These are phyloP conservation scores for Gallinago media DNA, from an alignment of 2,113 vertebrate species.

Conservation along the genomic window DNA sequence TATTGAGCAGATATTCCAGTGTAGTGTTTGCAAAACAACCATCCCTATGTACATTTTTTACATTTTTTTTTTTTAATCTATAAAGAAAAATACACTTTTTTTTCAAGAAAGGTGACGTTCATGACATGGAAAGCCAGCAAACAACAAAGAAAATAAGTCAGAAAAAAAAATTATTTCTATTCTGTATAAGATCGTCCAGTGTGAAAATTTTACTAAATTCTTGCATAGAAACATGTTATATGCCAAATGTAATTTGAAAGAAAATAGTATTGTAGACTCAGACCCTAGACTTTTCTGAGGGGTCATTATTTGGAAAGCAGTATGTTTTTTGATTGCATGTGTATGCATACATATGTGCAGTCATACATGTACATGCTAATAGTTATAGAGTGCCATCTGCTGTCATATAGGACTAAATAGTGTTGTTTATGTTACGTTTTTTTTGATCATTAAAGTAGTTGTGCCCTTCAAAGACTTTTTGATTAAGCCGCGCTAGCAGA, in stretches of 20 bases:
- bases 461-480: neutral
- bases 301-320: neutral
- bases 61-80: neutral
- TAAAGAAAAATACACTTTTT: neutral
- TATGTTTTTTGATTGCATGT: neutral
- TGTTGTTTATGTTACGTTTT: neutral
- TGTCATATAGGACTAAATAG: neutral
- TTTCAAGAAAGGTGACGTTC: neutral
- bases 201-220: neutral
- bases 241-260: neutral
- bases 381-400: conserved; percentile 52
- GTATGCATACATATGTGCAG: neutral
- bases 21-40: neutral
- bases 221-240: neutral
- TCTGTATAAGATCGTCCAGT: neutral
- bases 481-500: neutral
- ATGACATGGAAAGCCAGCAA: neutral
- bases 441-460: neutral
- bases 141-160: neutral
- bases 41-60: accelerated
- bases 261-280: neutral
- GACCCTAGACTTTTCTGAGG: neutral
- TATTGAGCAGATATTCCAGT: neutral
- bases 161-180: neutral
- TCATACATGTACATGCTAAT: conserved; percentile 7